Percentiles rank a stretch among this genome's conserved stretches.
phyloP scores from a whole-genome alignment of 2,797 vertebrate genomes.

The Loris lydekkerianus region DNA sequence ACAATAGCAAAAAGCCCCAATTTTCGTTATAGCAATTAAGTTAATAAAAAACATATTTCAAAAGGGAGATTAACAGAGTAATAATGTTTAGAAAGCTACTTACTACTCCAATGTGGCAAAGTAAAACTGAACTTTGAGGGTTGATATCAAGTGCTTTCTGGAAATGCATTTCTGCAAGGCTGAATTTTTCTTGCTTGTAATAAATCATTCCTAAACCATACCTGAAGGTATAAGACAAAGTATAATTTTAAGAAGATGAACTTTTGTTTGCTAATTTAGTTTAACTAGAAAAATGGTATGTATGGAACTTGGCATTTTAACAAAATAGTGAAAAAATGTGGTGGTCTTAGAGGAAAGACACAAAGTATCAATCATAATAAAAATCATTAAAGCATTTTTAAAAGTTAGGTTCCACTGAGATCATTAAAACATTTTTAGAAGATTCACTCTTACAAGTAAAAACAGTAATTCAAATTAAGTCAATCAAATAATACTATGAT shows the following conservation, averaged over 20 bases:
- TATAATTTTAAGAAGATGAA: conserved; percentile 62
- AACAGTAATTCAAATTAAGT: conserved; percentile 37
- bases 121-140: conserved; percentile 98
- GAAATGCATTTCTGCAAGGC: conserved; percentile 98
- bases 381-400: conserved; percentile 62
- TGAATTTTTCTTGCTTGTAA: conserved; percentile 99
- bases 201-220: conserved; percentile 99
- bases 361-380: conserved; percentile 37
- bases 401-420: not conserved
- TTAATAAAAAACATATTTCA: conserved; percentile 49
- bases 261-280: conserved; percentile 37
- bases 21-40: conserved; percentile 51
- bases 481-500: conserved; percentile 49
- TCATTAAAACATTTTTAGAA: conserved; percentile 59
- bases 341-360: not conserved
- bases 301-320: conserved; percentile 54
- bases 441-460: conserved; percentile 43
- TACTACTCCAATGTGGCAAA: conserved; percentile 99
- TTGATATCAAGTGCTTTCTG: conserved; percentile 99
- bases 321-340: conserved; percentile 51
- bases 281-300: conserved; percentile 34
- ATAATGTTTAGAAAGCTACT: conserved; percentile 85
- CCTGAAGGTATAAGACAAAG: conserved; percentile 89
- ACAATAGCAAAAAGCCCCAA: not conserved
- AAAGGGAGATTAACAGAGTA: conserved; percentile 15